Evolutionary conservation across 2,113 vertebrate genomes (phyloP), one percentile per base, ranked within the genome.

Genomic region (Willisornis vidua): DNA sequence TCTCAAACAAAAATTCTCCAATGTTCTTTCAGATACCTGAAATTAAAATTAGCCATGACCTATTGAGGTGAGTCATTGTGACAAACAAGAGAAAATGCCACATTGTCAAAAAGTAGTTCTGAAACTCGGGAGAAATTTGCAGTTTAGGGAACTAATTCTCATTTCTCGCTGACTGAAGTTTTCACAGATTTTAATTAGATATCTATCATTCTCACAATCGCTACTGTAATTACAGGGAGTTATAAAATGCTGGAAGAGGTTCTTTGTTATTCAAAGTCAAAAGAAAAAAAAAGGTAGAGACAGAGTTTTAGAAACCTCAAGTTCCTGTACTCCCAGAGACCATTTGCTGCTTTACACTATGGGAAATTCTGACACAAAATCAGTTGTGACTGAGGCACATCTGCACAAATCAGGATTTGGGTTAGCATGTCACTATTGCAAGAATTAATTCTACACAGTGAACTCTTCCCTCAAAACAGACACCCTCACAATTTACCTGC

Each of bases 151-250:
- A 59, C 66, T 84, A 71, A 76, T 85, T 95, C 75, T 76, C 71
- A 78, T 94, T 94, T 93, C 81, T 96, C 14, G 1, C 57, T n/a
- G 31, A 89, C 86, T 97, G 88, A 75, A 57, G 46, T 93, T 96
- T 94, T 88, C 90, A 85, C 57, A 86, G 74, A 96, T 96, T 95
- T 96, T 97, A 96, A 96, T 96, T 94, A 93, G 78, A 65, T 94
- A 93, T 73, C 94, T 92, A 95, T 96, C 90, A 86, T 93, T 93
- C 86, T 94, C 71, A 85, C 95, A 94, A 94, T 94, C 89, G 55
- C 57, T 37, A 25, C n/a, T 87, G 77, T 84, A 95, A 97, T 97
- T 96, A 96, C 23, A 74, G 14, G 48, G 54, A 89, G 54, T 93
- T 96, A 90, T 78, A 82, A 93, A 94, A 89, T 54, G 35, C 35